These are phyloP conservation scores for Rhynchonycteris naso DNA, from an alignment of 2,797 vertebrate genomes.

Conservation along the genomic window DNA sequence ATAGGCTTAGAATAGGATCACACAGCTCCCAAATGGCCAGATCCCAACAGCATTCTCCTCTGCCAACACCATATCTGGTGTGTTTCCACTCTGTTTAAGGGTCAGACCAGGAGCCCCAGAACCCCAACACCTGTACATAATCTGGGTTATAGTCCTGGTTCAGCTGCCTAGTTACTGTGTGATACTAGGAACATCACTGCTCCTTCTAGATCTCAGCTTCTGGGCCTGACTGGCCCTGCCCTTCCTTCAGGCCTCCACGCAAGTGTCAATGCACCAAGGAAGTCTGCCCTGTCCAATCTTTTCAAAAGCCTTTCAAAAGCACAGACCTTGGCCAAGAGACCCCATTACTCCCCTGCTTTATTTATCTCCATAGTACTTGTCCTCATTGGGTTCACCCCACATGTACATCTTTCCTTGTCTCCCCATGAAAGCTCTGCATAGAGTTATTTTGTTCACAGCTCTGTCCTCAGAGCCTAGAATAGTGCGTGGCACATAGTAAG, in stretches of 20 bases:
- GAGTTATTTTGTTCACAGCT: not conserved
- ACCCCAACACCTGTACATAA: not conserved
- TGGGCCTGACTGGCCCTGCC: no score
- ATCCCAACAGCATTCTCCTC: not conserved
- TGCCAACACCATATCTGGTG: fast-evolving
- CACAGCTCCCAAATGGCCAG: fast-evolving
- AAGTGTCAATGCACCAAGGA: not conserved
- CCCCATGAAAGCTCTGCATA: not conserved
- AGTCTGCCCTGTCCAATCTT: not conserved
- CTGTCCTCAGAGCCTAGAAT: not conserved
- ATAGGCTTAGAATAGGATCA: not conserved
- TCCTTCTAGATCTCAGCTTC: not conserved
- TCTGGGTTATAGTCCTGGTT: not conserved
- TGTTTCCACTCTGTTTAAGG: not conserved
- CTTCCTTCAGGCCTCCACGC: not conserved
- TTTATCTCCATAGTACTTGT: no score
- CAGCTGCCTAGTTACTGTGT: not conserved
- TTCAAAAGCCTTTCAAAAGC: not conserved
- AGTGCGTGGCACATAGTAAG: not conserved
- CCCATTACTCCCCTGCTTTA: not conserved
- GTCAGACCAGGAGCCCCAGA: not conserved
- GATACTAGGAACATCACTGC: not conserved
- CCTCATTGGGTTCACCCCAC: no score
- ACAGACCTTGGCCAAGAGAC: not conserved
- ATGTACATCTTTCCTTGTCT: not conserved